Conservation (phyloP, 2,888 invertebrate species). For the Lamellibrachia satsuma region DNA sequence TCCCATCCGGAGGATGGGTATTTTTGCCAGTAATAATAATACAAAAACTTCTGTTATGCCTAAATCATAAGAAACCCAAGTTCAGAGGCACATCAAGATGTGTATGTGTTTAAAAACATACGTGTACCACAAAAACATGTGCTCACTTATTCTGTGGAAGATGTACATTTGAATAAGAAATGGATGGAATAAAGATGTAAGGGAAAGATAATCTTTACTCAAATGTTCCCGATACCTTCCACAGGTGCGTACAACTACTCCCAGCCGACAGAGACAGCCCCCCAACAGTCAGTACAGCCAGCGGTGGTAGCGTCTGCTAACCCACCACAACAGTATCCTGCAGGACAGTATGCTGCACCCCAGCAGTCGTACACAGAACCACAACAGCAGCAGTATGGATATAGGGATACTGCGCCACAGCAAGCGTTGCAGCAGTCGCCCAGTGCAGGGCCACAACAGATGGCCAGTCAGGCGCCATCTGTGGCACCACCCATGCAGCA, state of each 20-base stretch:
- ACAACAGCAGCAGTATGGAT: not conserved
- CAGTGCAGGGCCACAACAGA: constrained; percentile 13
- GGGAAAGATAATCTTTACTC: not conserved
- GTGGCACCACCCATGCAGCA: not conserved
- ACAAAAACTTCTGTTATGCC: no score
- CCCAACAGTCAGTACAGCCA: not conserved
- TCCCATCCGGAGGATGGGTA: no score
- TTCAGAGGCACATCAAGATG: no score
- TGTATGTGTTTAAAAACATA: no score
- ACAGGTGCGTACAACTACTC: not conserved
- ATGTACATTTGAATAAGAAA: no score
- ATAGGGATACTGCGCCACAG: not conserved
- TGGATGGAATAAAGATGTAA: no score
- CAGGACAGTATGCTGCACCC: not conserved
- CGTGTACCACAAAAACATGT: no score
- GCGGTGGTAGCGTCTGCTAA: not conserved
- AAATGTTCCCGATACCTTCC: not conserved
- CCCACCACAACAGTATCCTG: not conserved
- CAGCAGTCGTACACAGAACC: not conserved
- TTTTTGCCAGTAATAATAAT: no score
- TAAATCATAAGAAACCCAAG: no score
- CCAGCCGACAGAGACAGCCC: not conserved
- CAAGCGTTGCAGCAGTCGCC: not conserved
- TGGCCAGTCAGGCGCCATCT: constrained; percentile 20
- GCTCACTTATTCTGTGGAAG: no score